Conservation (phyloP, 2,797 vertebrate genomes). For the Phaenicophaeus curvirostris region DNA sequence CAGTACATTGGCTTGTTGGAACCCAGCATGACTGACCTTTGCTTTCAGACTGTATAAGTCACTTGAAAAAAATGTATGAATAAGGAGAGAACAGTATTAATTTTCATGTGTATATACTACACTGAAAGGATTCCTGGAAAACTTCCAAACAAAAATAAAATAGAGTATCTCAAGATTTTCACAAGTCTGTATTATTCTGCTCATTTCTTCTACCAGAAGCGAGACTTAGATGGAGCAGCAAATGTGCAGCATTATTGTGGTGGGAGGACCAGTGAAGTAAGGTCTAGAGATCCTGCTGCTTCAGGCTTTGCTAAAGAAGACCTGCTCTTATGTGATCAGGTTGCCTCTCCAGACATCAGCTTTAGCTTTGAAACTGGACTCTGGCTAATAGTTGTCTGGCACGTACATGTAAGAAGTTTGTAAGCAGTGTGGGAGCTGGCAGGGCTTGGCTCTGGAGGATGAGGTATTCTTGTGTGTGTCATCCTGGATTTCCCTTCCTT, state of each 20-base stretch:
- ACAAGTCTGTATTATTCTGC: background rate
- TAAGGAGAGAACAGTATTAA: background rate
- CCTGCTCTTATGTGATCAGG: background rate
- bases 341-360: background rate
- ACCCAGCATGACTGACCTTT: background rate
- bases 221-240: background rate
- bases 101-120: background rate
- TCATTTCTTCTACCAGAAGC: background rate
- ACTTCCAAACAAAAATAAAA: slow-evolving; percentile 24
- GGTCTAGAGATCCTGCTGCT: background rate
- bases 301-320: background rate
- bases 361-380: background rate
- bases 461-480: background rate
- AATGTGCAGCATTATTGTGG: background rate
- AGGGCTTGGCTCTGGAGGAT: background rate
- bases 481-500: background rate
- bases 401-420: rapidly evolving
- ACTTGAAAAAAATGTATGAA: slow-evolving; percentile 25
- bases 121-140: slow-evolving; percentile 1
- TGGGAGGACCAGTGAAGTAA: background rate
- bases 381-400: background rate
- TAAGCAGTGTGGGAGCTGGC: background rate
- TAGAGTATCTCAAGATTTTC: background rate
- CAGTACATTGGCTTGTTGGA: slow-evolving; percentile 6
- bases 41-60: slow-evolving; percentile 7